Percentiles rank a stretch among this genome's conserved stretches.
These are phyloP conservation scores for Diadegma fenestrale DNA, from an alignment of 2,888 invertebrate genomes.

Conservation along the genomic window DNA sequence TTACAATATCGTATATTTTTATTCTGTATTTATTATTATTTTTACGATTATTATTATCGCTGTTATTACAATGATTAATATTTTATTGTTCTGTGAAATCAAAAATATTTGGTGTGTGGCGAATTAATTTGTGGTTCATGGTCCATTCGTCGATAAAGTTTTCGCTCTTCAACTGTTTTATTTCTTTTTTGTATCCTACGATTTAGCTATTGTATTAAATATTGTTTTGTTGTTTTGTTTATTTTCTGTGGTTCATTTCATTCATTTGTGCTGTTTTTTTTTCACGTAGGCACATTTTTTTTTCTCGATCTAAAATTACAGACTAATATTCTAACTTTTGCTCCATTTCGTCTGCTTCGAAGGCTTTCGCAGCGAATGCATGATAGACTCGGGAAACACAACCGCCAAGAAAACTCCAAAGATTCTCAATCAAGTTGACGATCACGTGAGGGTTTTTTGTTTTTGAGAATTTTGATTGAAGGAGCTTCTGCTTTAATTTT, in stretches of 20 bases:
- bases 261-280: not conserved
- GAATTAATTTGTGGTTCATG: conserved; percentile 4
- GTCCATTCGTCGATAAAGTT: conserved; percentile 30
- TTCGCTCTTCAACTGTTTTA: conserved; percentile 35
- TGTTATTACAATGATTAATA: conserved; percentile 21
- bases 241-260: conserved; percentile 30
- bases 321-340: conserved; percentile 53
- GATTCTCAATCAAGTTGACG: not conserved
- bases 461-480: not conserved
- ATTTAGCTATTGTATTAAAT: conserved; percentile 52
- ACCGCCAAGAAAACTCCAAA: not conserved
- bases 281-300: not conserved
- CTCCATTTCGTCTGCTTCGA: not conserved
- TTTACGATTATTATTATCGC: conserved; percentile 9
- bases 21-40: conserved; percentile 35
- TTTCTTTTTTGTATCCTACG: conserved; percentile 56
- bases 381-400: not conserved
- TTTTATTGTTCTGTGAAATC: conserved; percentile 26
- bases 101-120: conserved; percentile 22
- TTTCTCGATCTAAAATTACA: conserved; percentile 41
- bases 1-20: conserved; percentile 30
- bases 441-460: not conserved
- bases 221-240: conserved; percentile 60
- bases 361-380: not conserved
- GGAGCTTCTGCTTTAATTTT: too few species aligned